phyloP scores from a whole-genome alignment of 2,113 vertebrate genomes.

The Perca flavescens region DNA sequence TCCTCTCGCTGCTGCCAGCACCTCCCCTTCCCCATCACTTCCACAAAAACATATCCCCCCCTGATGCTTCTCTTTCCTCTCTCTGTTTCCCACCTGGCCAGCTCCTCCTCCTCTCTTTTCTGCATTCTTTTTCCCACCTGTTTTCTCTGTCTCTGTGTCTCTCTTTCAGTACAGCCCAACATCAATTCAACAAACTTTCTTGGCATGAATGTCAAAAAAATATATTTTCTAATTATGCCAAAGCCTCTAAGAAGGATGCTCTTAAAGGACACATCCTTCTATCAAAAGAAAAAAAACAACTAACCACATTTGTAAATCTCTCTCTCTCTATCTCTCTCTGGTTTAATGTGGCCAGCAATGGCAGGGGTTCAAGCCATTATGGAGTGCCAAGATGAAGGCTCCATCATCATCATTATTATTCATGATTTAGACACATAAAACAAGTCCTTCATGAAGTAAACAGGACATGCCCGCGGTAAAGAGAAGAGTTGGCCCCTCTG shows the following conservation, averaged over 20 bases:
- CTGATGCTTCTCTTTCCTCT: constrained; percentile 53
- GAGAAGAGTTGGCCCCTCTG: constrained; percentile 36
- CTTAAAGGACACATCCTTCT: not conserved
- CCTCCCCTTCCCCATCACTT: constrained; percentile 28
- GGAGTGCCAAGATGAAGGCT: constrained; percentile 56
- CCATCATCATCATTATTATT: constrained; percentile 65
- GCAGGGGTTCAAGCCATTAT: constrained; percentile 51
- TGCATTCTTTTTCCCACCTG: not conserved
- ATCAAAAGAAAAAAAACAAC: not conserved
- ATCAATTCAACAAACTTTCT: constrained; percentile 22
- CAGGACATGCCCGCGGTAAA: constrained; percentile 62
- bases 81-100: constrained; percentile 40
- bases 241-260: constrained; percentile 2
- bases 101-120: constrained; percentile 35
- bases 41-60: constrained; percentile 19
- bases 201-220: constrained; percentile 47
- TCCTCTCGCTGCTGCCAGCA: constrained; percentile 37
- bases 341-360: constrained; percentile 48
- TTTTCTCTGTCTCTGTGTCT: constrained; percentile 8
- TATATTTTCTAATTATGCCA: constrained; percentile 42
- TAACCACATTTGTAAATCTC: constrained; percentile 39
- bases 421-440: constrained; percentile 66
- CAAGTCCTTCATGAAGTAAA: constrained; percentile 70
- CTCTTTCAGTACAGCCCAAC: constrained; percentile 22
- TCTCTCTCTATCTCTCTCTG: constrained; percentile 32